phyloP scores from a whole-genome alignment of 1,140 invertebrate genomes.

The Drosophila neocordata region DNA sequence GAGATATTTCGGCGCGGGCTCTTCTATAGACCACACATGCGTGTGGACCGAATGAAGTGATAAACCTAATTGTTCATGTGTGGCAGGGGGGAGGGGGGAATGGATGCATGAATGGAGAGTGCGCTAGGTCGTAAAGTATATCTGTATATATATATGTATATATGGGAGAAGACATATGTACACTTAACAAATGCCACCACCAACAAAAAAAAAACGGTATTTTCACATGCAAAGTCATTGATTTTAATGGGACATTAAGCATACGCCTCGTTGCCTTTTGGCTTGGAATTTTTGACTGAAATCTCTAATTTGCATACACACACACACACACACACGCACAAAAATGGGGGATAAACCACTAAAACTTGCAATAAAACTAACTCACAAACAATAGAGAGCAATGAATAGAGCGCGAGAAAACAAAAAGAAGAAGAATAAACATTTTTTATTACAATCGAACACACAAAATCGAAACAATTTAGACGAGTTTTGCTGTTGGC shows the following conservation, averaged over 20 bases:
- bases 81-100: constrained; percentile 20
- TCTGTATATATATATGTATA: constrained; percentile 29
- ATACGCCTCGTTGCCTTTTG: constrained; percentile 71
- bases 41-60: constrained; percentile 52
- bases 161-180: neutral
- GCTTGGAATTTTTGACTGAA: constrained; percentile 43
- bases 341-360: constrained; percentile 17
- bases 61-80: constrained; percentile 70
- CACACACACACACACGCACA: constrained; percentile 13
- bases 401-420: constrained; percentile 19
- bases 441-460: constrained; percentile 36
- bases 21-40: constrained; percentile 58
- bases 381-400: constrained; percentile 2
- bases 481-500: constrained; percentile 46
- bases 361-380: constrained; percentile 12
- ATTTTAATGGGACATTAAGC: constrained; percentile 77
- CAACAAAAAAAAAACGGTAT: constrained; percentile 43
- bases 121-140: constrained; percentile 50
- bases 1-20: constrained; percentile 18
- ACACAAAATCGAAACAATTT: constrained; percentile 40
- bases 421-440: constrained; percentile 3
- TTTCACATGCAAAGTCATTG: constrained; percentile 63
- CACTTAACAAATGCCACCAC: constrained; percentile 27
- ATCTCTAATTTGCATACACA: constrained; percentile 67
- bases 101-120: no score